Conservation (phyloP, 2,888 invertebrate species). For the Hartigia nigra region DNA sequence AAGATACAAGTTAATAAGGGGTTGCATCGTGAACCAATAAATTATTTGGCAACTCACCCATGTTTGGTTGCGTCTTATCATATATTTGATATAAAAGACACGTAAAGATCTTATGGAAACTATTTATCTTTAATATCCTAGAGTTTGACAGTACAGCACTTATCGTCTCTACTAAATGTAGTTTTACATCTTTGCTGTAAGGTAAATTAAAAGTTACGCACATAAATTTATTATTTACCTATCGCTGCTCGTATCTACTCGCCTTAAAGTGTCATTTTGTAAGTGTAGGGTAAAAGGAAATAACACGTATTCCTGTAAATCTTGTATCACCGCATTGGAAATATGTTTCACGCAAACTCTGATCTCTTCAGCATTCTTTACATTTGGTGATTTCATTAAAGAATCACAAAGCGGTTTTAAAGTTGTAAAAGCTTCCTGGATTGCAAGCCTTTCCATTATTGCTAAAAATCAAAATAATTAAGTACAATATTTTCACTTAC, state of each 20-base stretch:
- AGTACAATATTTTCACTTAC: background rate
- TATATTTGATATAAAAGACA: conserved; percentile 70
- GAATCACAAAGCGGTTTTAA: conserved; percentile 71
- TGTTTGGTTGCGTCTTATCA: conserved; percentile 67
- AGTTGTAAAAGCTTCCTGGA: conserved; percentile 43
- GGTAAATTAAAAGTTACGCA: conserved; percentile 1
- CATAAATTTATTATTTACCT: background rate
- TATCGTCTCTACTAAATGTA: conserved; percentile 68
- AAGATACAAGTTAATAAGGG: conserved; percentile 24
- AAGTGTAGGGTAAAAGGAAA: conserved; percentile 67
- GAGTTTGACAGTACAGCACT: conserved; percentile 67
- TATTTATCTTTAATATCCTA: conserved; percentile 66
- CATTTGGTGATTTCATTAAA: conserved; percentile 67
- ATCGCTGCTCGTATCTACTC: conserved; percentile 19
- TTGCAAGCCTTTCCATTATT: conserved; percentile 40
- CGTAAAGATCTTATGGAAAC: conserved; percentile 71
- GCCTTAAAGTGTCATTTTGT: conserved; percentile 48
- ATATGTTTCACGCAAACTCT: conserved; percentile 58
- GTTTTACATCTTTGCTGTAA: conserved; percentile 67
- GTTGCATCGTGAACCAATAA: conserved; percentile 9
- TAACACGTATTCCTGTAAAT: conserved; percentile 69
- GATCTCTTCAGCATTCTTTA: conserved; percentile 63
- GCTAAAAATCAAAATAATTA: background rate
- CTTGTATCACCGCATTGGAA: conserved; percentile 66
- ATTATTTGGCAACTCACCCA: conserved; percentile 63